phyloP scores from a whole-genome alignment of 2,797 vertebrate genomes.

The Lithobates sylvaticus region DNA sequence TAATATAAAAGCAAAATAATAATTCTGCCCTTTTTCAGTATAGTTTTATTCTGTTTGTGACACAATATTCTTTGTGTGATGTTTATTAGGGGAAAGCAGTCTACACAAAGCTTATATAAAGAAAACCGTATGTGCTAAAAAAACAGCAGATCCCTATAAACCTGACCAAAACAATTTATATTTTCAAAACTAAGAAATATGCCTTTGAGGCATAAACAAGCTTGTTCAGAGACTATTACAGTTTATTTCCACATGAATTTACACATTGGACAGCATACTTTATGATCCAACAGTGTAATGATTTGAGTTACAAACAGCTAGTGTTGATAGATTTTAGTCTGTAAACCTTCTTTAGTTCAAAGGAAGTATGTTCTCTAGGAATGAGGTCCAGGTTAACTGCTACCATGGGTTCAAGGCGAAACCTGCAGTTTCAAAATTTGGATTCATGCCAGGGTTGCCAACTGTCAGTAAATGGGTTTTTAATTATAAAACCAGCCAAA shows the following conservation, averaged over 20 bases:
- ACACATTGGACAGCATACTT: not conserved
- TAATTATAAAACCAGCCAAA: too few species aligned
- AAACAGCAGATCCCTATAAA: constrained; percentile 9
- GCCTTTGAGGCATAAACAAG: not conserved
- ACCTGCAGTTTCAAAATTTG: too few species aligned
- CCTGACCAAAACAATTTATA: constrained; percentile 1
- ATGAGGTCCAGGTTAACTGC: too few species aligned
- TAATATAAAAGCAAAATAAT: not conserved
- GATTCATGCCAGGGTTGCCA: too few species aligned
- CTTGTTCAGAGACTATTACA: not conserved
- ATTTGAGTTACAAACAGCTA: too few species aligned
- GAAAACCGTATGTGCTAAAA: constrained; percentile 5
- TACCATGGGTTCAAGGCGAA: too few species aligned
- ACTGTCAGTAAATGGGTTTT: too few species aligned
- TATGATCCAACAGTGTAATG: not conserved
- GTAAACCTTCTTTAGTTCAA: not conserved
- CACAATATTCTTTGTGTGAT: not conserved
- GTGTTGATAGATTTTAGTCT: not conserved
- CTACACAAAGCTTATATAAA: constrained; percentile 1
- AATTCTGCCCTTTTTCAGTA: not conserved
- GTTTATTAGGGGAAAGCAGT: constrained; percentile 8
- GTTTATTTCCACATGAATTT: not conserved
- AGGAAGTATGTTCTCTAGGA: not conserved
- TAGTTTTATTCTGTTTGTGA: not conserved
- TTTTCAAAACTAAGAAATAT: constrained; percentile 15